Base-by-base conservation (phyloP, 2,888 invertebrate genomes). In the Girardia tigrina region DNA sequence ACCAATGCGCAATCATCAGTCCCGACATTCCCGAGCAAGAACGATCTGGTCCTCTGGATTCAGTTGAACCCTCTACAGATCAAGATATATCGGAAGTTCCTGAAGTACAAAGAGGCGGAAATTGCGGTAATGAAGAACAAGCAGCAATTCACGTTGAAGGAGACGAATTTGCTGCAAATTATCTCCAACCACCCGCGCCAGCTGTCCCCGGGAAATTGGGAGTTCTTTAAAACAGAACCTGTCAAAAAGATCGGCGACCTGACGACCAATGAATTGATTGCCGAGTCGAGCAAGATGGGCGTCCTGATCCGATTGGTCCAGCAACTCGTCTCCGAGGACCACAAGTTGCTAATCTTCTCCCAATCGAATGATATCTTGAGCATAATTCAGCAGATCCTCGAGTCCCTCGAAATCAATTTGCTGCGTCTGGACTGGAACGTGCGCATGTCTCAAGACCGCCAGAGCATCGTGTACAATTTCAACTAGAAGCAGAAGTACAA, bases 101-200 rank as follows among this genome's bases (percentile, higher is more conserved):
- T 83, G 1, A 78, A 80, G n/a, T 79, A 82, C 26, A 84, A 84
- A 56, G 80, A 80, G 71, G 77, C 77, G 2, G 71, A 77, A 28
- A 26, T 26, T 1, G 23, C 77, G 14, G 29, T 77, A 27, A 6
- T 77, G 77, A 26, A 69, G 6, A 29, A 29, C n/a, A 42, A 77
- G 23, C 6, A 70, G 70, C 77, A 69, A 20, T 77, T 77, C 16
- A 76, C 77, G 2, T 80, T 85, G 73, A 82, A 84, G 1, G 83
- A 84, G 1, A 78, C 85, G 77, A 83, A 81, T 1, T 82, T 84
- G 0, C 79, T 85, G 29, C 85, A 85, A 79, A 85, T 85, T 79
- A 83, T 85, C 29, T 85, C 85, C 81, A 85, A 85, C 78, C 85
- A 85, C 78, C 84, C 85, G 0, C 80, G 85, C 4, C 80, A 85